Evolutionary conservation across 2,888 invertebrate genomes (phyloP).

Genomic region (Drosophila gaucha): DNA sequence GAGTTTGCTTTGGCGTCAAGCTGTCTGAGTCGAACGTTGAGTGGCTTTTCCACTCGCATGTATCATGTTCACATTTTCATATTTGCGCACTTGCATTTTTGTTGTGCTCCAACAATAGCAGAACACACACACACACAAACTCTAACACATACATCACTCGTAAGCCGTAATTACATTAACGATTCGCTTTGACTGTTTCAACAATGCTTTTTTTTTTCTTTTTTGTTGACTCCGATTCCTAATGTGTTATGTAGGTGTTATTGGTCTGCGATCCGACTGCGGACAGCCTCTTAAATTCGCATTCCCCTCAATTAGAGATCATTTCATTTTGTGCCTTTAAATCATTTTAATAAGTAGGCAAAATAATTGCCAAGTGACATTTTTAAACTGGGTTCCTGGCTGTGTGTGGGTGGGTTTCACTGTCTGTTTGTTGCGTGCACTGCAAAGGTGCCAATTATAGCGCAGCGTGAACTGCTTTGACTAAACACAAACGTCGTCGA

Average conservation of each 20-base stretch:
- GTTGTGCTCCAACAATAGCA: conserved; percentile 21
- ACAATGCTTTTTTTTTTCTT: too few species aligned
- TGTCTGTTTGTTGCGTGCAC: conserved; percentile 41
- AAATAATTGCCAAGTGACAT: conserved; percentile 38
- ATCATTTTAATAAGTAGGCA: conserved; percentile 52
- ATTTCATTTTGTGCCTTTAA: conserved; percentile 54
- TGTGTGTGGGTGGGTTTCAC: background rate
- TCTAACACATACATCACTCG: conserved; percentile 8
- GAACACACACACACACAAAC: conserved; percentile 20
- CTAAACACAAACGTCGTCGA: background rate
- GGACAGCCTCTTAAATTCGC: conserved; percentile 5
- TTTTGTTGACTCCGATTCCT: conserved; percentile 7
- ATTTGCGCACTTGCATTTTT: conserved; percentile 54
- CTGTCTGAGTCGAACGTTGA: conserved; percentile 65
- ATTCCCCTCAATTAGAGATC: conserved; percentile 52
- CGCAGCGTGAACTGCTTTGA: background rate
- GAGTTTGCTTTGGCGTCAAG: conserved; percentile 70
- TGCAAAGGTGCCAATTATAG: conserved; percentile 49
- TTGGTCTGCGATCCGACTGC: conserved; percentile 25
- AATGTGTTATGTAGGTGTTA: conserved; percentile 7
- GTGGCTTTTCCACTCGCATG: conserved; percentile 65
- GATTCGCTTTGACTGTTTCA: conserved; percentile 22
- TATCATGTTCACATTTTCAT: conserved; percentile 59
- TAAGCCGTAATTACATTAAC: conserved; percentile 46
- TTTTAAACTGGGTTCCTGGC: background rate